Conservation (phyloP, 2,113 vertebrate genomes). For the Oreocharis arfaki region DNA sequence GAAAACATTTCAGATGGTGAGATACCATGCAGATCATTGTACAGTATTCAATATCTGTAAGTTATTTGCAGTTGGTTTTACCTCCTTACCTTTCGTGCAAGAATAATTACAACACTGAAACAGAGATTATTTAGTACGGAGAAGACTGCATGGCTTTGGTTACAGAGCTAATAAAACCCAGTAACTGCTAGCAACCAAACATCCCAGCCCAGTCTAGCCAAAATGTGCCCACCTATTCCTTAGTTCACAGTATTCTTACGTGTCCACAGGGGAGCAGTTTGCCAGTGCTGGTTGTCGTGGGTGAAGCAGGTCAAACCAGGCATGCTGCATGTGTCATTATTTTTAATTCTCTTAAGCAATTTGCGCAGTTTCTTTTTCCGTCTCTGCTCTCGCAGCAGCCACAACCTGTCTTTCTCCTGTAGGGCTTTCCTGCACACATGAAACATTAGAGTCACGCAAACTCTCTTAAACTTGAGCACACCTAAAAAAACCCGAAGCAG, state of each 20-base stretch:
- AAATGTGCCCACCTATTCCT: background rate
- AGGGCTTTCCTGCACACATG: constrained; percentile 73
- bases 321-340: constrained; percentile 97
- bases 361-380: constrained; percentile 93
- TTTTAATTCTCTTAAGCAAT: constrained; percentile 90
- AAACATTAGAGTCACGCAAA: background rate
- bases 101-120: background rate
- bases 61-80: background rate
- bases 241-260: constrained; percentile 67
- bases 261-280: constrained; percentile 94
- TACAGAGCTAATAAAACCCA: accelerated
- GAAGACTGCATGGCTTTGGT: background rate
- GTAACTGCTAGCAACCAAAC: background rate
- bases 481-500: background rate
- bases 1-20: background rate
- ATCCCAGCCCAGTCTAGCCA: background rate
- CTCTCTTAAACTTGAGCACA: background rate
- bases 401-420: constrained; percentile 85
- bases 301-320: constrained; percentile 97
- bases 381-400: constrained; percentile 89
- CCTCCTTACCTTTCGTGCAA: background rate
- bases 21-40: background rate
- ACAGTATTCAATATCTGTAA: accelerated
- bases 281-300: constrained; percentile 99
- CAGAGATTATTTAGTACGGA: background rate